Evolutionary conservation across 2,797 vertebrate species (phyloP).

Genomic region (Lycodopsis pacificus): DNA sequence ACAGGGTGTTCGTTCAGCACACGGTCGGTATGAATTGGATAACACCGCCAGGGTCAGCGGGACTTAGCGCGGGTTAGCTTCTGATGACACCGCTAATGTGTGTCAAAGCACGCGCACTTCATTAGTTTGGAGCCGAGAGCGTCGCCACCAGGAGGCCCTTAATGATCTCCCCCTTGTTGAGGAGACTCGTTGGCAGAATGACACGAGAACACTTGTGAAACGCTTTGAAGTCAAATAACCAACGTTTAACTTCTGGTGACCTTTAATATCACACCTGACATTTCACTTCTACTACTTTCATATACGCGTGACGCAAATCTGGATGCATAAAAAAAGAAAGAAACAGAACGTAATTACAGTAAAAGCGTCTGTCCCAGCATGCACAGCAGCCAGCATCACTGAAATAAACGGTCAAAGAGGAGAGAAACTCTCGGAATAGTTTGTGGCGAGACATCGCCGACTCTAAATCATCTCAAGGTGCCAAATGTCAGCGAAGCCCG

Average conservation of each 20-base stretch:
- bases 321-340: neutral
- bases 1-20: constrained; percentile 16
- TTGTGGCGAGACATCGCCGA: neutral
- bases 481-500: constrained; percentile 42
- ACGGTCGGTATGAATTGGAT: constrained; percentile 51
- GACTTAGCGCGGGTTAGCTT: constrained; percentile 48
- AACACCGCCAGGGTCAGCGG: constrained; percentile 41
- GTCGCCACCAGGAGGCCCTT: neutral
- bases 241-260: neutral
- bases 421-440: constrained; percentile 29
- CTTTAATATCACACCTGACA: neutral
- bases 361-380: constrained; percentile 1
- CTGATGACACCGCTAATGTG: constrained; percentile 48
- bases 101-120: constrained; percentile 14
- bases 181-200: neutral
- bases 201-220: neutral
- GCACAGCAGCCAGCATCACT: neutral
- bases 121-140: constrained; percentile 16
- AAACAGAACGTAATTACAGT: neutral
- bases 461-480: constrained; percentile 30
- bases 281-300: neutral
- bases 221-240: neutral
- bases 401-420: constrained; percentile 20
- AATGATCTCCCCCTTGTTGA: neutral
- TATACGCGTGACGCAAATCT: neutral